Evolutionary conservation across 1,140 invertebrate species (phyloP).

Genomic region (Drosophila suzukii): DNA sequence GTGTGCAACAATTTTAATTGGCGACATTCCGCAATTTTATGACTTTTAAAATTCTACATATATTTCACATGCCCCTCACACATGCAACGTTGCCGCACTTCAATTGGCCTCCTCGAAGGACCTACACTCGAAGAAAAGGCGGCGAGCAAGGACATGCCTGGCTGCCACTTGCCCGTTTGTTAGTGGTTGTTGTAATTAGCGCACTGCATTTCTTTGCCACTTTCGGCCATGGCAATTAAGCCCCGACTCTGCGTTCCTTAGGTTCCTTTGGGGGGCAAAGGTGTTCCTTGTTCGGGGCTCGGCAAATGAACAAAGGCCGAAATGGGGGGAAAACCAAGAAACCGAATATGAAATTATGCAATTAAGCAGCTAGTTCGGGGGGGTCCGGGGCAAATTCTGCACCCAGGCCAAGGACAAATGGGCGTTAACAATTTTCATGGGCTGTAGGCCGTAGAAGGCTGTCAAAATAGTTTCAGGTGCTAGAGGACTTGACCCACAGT

Average conservation of each 20-base stretch:
- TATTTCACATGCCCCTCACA: constrained; percentile 58
- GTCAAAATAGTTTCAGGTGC: background rate
- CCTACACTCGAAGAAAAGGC: constrained; percentile 26
- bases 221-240: constrained; percentile 80
- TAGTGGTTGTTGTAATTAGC: constrained; percentile 75
- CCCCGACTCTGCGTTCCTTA: constrained; percentile 14
- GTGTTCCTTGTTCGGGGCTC: constrained; percentile 1
- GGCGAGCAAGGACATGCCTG: constrained; percentile 46
- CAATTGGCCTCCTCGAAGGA: constrained; percentile 79
- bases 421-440: constrained; percentile 19
- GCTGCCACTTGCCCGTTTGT: constrained; percentile 34
- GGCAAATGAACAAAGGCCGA: constrained; percentile 35
- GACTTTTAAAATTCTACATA: constrained; percentile 83
- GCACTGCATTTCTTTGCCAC: constrained; percentile 79
- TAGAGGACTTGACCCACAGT: no score
- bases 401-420: constrained; percentile 46
- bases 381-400: no score
- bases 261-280: background rate
- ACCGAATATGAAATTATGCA: constrained; percentile 74
- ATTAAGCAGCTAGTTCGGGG: constrained; percentile 36
- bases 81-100: constrained; percentile 80
- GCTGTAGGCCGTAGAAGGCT: background rate
- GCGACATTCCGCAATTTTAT: constrained; percentile 82
- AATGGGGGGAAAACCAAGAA: constrained; percentile 23
- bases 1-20: constrained; percentile 81